phyloP scores from a whole-genome alignment of 2,113 vertebrate genomes.

The Peromyscus polionotus region DNA sequence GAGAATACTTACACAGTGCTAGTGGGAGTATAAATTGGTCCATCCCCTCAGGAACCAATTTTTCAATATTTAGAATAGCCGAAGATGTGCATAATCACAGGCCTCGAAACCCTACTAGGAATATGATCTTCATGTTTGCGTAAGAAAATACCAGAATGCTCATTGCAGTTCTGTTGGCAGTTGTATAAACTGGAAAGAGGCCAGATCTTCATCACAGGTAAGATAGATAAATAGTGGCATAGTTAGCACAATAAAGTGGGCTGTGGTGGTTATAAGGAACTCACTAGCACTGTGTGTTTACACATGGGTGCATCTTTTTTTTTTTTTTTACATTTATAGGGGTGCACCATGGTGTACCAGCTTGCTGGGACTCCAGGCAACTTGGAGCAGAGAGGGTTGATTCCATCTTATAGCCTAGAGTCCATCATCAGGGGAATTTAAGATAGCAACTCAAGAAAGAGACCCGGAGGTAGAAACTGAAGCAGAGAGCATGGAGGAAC shows the following conservation, averaged over 20 bases:
- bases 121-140: slow-evolving; percentile 31
- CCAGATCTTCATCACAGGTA: not conserved
- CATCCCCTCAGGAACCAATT: slow-evolving; percentile 10
- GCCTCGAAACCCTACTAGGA: not conserved
- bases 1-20: not conserved
- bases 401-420: too few relatives aligned
- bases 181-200: slow-evolving; percentile 45
- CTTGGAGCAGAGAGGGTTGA: too few relatives aligned
- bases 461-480: too few relatives aligned
- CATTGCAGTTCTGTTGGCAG: not conserved
- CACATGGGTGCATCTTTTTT: not conserved
- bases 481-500: too few relatives aligned
- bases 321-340: not conserved
- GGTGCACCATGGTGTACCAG: too few relatives aligned
- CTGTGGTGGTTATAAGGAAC: slow-evolving; percentile 1
- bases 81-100: not conserved
- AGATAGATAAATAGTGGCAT: not conserved
- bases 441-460: too few relatives aligned
- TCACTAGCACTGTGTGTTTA: not conserved
- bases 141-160: slow-evolving; percentile 43
- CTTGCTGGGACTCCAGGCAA: too few relatives aligned
- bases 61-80: slow-evolving; percentile 44
- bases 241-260: not conserved
- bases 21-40: not conserved
- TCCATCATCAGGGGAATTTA: too few relatives aligned